Evolutionary conservation across 1,140 invertebrate genomes (phyloP), one percentile per base, ranked within the genome.

Genomic region (Caenorhabditis inopinata): DNA sequence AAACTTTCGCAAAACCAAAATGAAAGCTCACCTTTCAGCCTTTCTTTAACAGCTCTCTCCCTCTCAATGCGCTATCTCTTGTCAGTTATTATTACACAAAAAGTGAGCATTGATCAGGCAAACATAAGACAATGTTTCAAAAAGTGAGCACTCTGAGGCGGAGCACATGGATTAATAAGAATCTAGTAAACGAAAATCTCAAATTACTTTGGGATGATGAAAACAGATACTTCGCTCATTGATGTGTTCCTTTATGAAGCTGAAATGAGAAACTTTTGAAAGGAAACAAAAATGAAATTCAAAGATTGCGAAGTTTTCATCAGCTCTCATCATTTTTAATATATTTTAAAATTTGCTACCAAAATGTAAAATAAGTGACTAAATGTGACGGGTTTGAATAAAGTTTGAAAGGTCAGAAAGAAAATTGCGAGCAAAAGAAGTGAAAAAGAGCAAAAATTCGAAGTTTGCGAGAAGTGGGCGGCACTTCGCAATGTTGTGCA

Each of bases 51-150:
- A n/a, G 38, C 38, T 42, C 38, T 42, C 14, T 42, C 38, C 27
- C 32, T 32, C 58, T 29, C 32, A 68, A 68, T n/a, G n/a, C n/a
- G n/a, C n/a, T n/a, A n/a, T n/a, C n/a, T n/a, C n/a, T n/a, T n/a
- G n/a, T 32, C 58, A 68, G 58, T 68, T 68, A 68, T 68, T 68
- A 68, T 68, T 68, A 68, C 58, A 68, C 58, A 68, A 35, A 38
- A 38, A 58, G 6, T 16, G 58, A 27, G n/a, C 16, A 32, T 14
- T 6, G 16, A 27, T 5, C 23, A 4, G 9, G 2, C 16, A 25
- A 25, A 53, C 32, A 29, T 9, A 68, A 5, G 38, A 7, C 14
- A 7, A 38, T 12, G 29, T 68, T 68, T 68, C 58, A 42, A 68
- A 21, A 51, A 11, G 27, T 25, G 14, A 23, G 21, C 0, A 51